These are phyloP conservation scores for Cerastoderma edule DNA, from an alignment of 2,888 invertebrate genomes.

Conservation along the genomic window DNA sequence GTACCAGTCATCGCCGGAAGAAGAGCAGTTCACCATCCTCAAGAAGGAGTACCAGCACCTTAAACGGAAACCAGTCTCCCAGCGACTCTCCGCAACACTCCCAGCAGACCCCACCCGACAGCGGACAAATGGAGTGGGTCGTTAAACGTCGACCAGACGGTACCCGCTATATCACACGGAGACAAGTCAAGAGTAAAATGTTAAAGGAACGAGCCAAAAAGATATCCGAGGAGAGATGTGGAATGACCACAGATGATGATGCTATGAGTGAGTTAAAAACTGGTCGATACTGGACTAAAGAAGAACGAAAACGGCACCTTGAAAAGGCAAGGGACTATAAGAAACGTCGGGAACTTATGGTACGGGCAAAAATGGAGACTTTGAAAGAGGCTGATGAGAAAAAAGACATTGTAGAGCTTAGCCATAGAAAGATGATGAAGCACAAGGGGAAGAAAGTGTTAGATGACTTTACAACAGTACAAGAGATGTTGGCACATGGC, in stretches of 20 bases:
- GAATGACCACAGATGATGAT: conserved; percentile 91
- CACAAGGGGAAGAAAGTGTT: conserved; percentile 85
- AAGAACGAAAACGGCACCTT: conserved; percentile 90
- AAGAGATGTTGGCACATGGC: conserved; percentile 87
- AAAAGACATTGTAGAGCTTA: conserved; percentile 84
- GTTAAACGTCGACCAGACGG: conserved; percentile 91
- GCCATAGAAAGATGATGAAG: conserved; percentile 87
- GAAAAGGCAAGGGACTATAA: conserved; percentile 88
- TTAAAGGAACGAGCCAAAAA: conserved; percentile 88
- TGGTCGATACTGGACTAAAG: conserved; percentile 91
- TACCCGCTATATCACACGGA: conserved; percentile 89
- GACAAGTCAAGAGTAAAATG: conserved; percentile 88
- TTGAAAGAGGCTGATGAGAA: conserved; percentile 83
- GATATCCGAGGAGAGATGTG: conserved; percentile 88
- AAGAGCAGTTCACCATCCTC: conserved; percentile 44
- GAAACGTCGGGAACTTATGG: conserved; percentile 82
- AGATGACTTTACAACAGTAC: conserved; percentile 87
- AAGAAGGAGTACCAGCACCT: conserved; percentile 37
- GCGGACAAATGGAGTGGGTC: conserved; percentile 87
- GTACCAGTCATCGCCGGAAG: conserved; percentile 42
- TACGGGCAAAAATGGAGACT: conserved; percentile 81
- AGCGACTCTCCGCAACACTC: conserved; percentile 52
- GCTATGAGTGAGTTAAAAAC: conserved; percentile 90
- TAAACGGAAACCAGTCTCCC: conserved; percentile 55
- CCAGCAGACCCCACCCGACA: conserved; percentile 69